phyloP scores from a whole-genome alignment of 2,797 vertebrate genomes.

The Merluccius polli region DNA sequence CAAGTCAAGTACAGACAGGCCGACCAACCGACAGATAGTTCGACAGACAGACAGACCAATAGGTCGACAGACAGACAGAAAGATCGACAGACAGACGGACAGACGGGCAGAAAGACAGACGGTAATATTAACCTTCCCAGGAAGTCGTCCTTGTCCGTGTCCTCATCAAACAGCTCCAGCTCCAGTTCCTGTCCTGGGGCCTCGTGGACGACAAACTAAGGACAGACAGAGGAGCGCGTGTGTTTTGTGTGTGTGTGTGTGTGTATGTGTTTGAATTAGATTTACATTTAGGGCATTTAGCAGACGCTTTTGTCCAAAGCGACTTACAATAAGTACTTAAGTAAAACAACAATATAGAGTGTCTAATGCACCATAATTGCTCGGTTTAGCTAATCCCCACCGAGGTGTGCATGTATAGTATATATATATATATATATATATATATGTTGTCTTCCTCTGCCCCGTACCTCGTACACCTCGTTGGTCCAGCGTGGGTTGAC shows the following conservation, averaged over 20 bases:
- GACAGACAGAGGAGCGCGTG: conserved; percentile 7
- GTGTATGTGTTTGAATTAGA: too few relatives aligned
- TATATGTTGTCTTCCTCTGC: background rate
- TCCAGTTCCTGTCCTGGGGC: conserved; percentile 94
- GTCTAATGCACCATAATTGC: too few relatives aligned
- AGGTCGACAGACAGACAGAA: too few relatives aligned
- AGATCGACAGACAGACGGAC: too few relatives aligned
- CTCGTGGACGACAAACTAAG: conserved; percentile 89
- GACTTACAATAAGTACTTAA: too few relatives aligned
- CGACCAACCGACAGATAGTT: background rate
- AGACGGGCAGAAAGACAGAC: background rate
- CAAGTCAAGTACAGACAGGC: background rate
- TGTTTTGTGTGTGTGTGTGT: too few relatives aligned
- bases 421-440: too few relatives aligned
- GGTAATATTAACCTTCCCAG: conserved; percentile 79
- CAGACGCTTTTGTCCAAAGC: too few relatives aligned
- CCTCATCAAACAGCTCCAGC: conserved; percentile 89
- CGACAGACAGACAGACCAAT: background rate
- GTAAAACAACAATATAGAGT: too few relatives aligned
- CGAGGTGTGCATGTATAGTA: too few relatives aligned
- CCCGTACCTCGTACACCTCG: conserved; percentile 86
- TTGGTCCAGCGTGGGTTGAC: conserved; percentile 84
- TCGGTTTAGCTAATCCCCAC: too few relatives aligned
- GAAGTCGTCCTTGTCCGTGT: conserved; percentile 93
- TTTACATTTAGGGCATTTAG: too few relatives aligned